A percentile compares a stretch with the other conserved stretches of the same genome.
These are phyloP conservation scores for Brienomyrus brachyistius DNA, from an alignment of 2,113 vertebrate species.

Conservation along the genomic window DNA sequence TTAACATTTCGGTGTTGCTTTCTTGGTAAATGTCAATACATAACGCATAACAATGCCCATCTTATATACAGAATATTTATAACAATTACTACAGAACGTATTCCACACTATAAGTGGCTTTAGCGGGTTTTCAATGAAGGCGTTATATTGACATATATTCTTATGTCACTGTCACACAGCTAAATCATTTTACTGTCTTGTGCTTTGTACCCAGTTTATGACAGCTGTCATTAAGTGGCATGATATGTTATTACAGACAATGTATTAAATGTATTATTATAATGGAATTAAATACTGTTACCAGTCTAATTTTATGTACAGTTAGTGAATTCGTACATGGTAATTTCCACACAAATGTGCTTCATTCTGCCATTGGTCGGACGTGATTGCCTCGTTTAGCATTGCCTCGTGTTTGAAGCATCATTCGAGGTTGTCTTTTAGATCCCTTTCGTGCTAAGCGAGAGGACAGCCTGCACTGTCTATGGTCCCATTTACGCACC, in stretches of 20 bases:
- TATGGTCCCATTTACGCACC: not conserved
- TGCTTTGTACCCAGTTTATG: not conserved
- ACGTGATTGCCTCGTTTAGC: not conserved
- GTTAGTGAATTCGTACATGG: not conserved
- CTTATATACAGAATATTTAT: not conserved
- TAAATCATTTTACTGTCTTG: not conserved
- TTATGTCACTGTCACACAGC: not conserved
- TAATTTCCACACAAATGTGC: not conserved
- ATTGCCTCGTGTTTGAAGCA: not conserved
- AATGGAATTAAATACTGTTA: not conserved
- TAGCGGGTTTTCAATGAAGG: not conserved
- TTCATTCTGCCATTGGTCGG: not conserved
- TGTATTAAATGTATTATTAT: not conserved
- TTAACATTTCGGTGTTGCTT: not conserved
- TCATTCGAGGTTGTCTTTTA: not conserved
- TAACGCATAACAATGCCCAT: not conserved
- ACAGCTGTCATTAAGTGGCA: not conserved
- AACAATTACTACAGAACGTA: not conserved
- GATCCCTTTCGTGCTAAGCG: not conserved
- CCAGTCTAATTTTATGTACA: not conserved
- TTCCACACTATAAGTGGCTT: not conserved
- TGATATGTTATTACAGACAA: not conserved
- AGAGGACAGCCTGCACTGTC: not conserved
- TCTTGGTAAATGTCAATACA: not conserved
- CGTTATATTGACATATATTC: not conserved